Conservation (phyloP, 92 coral and sea anemone species). For the Metridium senile region DNA sequence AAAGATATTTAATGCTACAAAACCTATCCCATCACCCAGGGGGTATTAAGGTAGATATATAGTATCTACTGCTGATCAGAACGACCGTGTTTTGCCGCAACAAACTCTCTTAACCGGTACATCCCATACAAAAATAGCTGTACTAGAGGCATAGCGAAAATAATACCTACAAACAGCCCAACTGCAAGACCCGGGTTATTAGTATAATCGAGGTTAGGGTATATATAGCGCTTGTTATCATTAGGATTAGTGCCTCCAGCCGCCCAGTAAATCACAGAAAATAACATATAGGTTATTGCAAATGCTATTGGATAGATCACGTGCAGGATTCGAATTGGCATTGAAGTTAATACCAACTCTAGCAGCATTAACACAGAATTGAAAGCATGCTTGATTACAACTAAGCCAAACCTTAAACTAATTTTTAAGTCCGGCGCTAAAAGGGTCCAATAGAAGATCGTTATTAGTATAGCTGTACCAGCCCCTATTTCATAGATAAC, state of each 20-base stretch:
- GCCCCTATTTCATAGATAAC: constrained; percentile 64
- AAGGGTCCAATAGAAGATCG: constrained; percentile 78
- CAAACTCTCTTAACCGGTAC: constrained; percentile 67
- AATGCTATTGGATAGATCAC: constrained; percentile 55
- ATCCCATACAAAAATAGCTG: constrained; percentile 71
- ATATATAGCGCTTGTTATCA: constrained; percentile 59
- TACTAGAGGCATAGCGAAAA: constrained; percentile 52
- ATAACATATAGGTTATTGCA: constrained; percentile 50
- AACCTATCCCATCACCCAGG: no score
- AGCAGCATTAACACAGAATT: constrained; percentile 65
- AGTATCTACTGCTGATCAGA: no score
- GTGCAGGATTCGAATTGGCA: constrained; percentile 78
- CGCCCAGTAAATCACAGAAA: constrained; percentile 86
- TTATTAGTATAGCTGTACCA: constrained; percentile 49
- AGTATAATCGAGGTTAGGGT: constrained; percentile 66
- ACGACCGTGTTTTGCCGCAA: constrained; percentile 34
- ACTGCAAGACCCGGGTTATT: constrained; percentile 57
- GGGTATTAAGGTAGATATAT: no score
- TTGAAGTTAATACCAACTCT: constrained; percentile 60
- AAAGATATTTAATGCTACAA: no score
- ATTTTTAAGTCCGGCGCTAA: constrained; percentile 18
- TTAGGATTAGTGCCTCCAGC: constrained; percentile 65
- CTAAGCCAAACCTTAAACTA: constrained; percentile 36
- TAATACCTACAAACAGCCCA: constrained; percentile 46
- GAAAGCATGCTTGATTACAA: constrained; percentile 67